Evolutionary conservation across 2,888 invertebrate genomes (phyloP), one percentile per base, ranked within the genome.

Genomic region (Microplitis deprimator): DNA sequence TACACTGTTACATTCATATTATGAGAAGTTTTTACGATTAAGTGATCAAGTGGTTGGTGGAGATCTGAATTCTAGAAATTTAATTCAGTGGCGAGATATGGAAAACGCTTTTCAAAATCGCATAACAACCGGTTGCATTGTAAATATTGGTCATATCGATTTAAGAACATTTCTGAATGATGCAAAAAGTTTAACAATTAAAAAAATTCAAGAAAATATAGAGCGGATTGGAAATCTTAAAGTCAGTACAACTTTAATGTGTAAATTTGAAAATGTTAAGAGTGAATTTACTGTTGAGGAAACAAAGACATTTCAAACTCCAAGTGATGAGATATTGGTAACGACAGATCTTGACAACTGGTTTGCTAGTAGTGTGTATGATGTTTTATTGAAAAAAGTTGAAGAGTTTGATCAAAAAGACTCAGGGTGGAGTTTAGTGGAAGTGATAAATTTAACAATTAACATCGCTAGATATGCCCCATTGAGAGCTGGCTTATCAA

Each of bases 301-400:
- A 40, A 76, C 77, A 3, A 83, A 84, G 76, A 77, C 74, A 75
- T 84, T 84, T 77, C 79, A 79, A 29, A 82, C 82, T 8, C 78
- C 78, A 73, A 82, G 81, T 67, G 60, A 78, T 17, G 68, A 79
- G 6, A 82, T 84, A 62, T 74, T 81, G 59, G 5, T 1, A 13
- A 13, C 10, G 13, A 50, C 10, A 50, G 50, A 13, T 13, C 13
- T 50, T 4, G 10, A 50, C 13, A 13, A 50, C 8, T 50, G 50
- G 50, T 50, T 13, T 0, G 10, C 3, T 13, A 13, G 13, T 39
- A 65, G 80, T 59, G 68, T 82, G 29, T 65, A 38, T 20, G 61
- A 77, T 16, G 68, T 69, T 41, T 50, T 81, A 20, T 77, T 81
- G 40, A 68, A 17, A 8, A 80, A 83, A 78, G 71, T 83, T 29